phyloP scores from a whole-genome alignment of 1,140 invertebrate species.

The Carposina sasakii region DNA sequence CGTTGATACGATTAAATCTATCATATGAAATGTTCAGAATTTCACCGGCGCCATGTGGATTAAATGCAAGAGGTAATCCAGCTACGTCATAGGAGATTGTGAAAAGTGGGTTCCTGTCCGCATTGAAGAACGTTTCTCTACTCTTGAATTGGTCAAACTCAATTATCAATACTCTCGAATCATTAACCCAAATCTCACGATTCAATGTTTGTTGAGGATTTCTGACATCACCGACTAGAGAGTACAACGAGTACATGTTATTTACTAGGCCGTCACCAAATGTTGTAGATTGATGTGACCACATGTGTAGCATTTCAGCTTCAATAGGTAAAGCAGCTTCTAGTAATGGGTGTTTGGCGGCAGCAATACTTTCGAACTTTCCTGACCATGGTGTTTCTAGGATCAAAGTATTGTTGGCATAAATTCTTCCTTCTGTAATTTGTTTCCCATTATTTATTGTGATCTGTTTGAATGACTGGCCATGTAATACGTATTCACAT shows the following conservation, averaged over 20 bases:
- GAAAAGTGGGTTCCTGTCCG: constrained; percentile 84
- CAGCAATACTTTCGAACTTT: constrained; percentile 81
- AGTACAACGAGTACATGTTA: constrained; percentile 86
- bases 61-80: constrained; percentile 86
- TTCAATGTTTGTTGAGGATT: constrained; percentile 87
- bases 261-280: constrained; percentile 84
- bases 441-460: constrained; percentile 77
- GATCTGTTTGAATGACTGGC: constrained; percentile 73
- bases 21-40: constrained; percentile 93
- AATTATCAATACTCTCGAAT: constrained; percentile 86
- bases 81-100: constrained; percentile 90
- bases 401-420: constrained; percentile 84
- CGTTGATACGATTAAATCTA: constrained; percentile 90
- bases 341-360: constrained; percentile 88
- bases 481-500: constrained; percentile 72
- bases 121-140: constrained; percentile 91
- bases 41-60: constrained; percentile 80
- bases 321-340: constrained; percentile 91
- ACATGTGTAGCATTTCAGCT: constrained; percentile 92
- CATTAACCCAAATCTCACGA: constrained; percentile 88
- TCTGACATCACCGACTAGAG: constrained; percentile 85
- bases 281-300: constrained; percentile 84
- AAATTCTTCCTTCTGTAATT: constrained; percentile 80
- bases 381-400: constrained; percentile 80
- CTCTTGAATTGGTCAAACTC: constrained; percentile 93